Evolutionary conservation across 2,888 invertebrate species (phyloP).

Genomic region (Dysmachus trigonus): DNA sequence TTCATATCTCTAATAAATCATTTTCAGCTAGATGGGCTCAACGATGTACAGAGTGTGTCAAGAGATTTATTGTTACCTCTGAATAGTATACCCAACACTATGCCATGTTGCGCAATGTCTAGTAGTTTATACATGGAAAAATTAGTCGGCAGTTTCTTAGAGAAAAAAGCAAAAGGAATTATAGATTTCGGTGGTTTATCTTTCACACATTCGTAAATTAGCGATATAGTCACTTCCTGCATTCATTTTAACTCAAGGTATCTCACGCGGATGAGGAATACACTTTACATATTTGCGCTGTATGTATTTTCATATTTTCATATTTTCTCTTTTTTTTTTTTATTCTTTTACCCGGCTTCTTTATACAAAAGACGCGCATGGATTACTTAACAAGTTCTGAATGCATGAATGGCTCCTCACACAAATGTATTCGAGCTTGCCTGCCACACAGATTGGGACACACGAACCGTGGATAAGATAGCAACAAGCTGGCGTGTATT

Average conservation of each 20-base stretch:
- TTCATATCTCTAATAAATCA: not conserved
- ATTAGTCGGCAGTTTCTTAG: not conserved
- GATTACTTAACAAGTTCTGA: not conserved
- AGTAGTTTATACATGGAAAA: not conserved
- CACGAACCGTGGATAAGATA: not conserved
- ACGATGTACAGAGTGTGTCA: not conserved
- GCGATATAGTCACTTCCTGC: not conserved
- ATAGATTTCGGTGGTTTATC: not conserved
- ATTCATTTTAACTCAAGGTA: not conserved
- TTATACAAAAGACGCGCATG: not conserved
- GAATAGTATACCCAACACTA: not conserved
- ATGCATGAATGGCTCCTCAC: not conserved
- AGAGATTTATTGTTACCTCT: not conserved
- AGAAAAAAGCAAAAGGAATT: not conserved
- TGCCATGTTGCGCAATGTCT: not conserved
- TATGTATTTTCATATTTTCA: not conserved
- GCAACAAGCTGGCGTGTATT: not conserved
- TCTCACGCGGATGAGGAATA: not conserved
- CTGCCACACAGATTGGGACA: not conserved
- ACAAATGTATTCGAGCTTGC: not conserved
- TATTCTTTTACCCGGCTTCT: not conserved
- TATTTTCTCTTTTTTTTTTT: not conserved
- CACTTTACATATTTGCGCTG: not conserved
- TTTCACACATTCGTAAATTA: not conserved
- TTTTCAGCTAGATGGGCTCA: not conserved